Conservation (phyloP, 2,797 vertebrate genomes). For the Enteromius argenteus region DNA sequence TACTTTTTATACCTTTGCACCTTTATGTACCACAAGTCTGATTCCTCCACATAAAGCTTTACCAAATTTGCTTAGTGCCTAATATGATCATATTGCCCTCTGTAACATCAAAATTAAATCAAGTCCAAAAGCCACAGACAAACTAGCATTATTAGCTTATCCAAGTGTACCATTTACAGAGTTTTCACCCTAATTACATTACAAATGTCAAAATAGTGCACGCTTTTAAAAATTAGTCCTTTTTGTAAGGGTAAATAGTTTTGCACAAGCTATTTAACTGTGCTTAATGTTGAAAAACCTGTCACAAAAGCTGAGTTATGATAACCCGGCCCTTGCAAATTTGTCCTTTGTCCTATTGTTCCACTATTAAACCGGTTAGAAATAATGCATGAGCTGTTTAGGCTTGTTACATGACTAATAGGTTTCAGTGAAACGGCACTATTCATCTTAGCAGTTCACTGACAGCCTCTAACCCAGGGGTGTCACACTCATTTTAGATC, state of each 20-base stretch:
- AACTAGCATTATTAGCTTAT: neutral
- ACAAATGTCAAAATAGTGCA: neutral
- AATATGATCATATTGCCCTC: neutral
- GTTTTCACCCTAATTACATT: neutral
- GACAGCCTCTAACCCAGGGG: slow-evolving; percentile 23
- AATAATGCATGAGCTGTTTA: slow-evolving; percentile 37
- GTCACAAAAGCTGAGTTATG: neutral
- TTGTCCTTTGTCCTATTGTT: slow-evolving; percentile 20
- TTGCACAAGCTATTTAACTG: neutral
- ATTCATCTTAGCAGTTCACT: slow-evolving; percentile 28
- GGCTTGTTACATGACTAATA: slow-evolving; percentile 30
- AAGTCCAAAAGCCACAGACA: neutral
- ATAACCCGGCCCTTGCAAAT: neutral
- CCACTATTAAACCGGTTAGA: slow-evolving; percentile 13
- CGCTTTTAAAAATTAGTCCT: neutral
- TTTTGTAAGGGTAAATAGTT: neutral
- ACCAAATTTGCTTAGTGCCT: neutral
- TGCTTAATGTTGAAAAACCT: slow-evolving; percentile 2
- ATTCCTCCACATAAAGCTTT: neutral
- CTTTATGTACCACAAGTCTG: neutral
- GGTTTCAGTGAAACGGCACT: slow-evolving; percentile 21
- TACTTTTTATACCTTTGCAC: neutral
- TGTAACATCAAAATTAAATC: neutral
- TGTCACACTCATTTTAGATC: slow-evolving; percentile 28
- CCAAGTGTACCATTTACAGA: neutral